These are phyloP conservation scores for Aphelenchoides bicaudatus DNA, from an alignment of 2,888 invertebrate genomes.

Conservation along the genomic window DNA sequence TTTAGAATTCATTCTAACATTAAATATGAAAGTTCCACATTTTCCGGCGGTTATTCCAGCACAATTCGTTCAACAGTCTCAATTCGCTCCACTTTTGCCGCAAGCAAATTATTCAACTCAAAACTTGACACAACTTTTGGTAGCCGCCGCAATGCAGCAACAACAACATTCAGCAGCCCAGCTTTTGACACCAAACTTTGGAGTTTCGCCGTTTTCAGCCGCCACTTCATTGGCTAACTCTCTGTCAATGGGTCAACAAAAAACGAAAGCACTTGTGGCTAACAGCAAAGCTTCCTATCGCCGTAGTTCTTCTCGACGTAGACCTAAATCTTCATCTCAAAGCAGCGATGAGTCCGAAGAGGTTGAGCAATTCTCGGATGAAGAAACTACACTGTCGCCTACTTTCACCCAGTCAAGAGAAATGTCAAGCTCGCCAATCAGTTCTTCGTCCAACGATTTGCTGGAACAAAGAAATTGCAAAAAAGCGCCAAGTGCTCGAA, in stretches of 20 bases:
- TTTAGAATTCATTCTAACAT: too few relatives aligned
- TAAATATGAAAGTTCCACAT: too few relatives aligned
- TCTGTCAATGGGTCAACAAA: background rate
- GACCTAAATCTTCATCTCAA: background rate
- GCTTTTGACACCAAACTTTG: constrained; percentile 17
- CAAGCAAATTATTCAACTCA: constrained; percentile 26
- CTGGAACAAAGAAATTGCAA: too few relatives aligned
- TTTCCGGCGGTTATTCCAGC: too few relatives aligned
- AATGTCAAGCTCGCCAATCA: too few relatives aligned
- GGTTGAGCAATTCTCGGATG: background rate
- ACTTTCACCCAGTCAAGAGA: too few relatives aligned
- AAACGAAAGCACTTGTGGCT: background rate
- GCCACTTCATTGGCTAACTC: constrained; percentile 8
- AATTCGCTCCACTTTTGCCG: constrained; percentile 14
- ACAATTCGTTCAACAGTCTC: too few relatives aligned
- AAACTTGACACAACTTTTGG: constrained; percentile 47
- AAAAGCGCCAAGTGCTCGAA: too few relatives aligned
- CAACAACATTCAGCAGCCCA: constrained; percentile 23
- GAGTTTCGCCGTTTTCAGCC: constrained; percentile 5
- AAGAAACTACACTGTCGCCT: too few relatives aligned
- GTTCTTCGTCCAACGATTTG: too few relatives aligned
- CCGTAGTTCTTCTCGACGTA: constrained; percentile 1
- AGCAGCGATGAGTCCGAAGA: constrained; percentile 6
- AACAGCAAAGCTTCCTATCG: background rate
- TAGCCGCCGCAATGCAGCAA: constrained; percentile 53